Base-by-base conservation (phyloP, 2,113 vertebrate species). In the Varanus komodoensis region DNA sequence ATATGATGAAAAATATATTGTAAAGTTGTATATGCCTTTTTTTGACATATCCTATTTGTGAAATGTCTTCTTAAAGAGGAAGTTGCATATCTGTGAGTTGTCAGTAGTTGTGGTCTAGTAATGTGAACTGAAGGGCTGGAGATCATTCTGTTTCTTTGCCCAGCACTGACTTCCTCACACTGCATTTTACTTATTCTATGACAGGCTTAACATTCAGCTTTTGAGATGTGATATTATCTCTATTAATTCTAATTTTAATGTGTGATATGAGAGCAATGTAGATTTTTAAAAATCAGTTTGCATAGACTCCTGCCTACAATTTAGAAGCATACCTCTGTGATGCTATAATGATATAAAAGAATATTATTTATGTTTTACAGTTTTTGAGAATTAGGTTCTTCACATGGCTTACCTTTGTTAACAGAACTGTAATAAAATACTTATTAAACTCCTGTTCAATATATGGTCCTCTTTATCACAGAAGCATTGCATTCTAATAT, bases 11-110 rank as follows among this genome's bases (percentile, higher is more conserved):
- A n/a, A 68, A 32, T 87, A 52, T 69, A 88, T 54, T 89, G 34
- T 29, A 91, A n/a, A 84, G 14, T 75, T 32, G 0, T 82, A 79
- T 8, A 3, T n/a, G 14, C 0, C 87, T 75, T 68, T 34, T 82
- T 88, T 74, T n/a, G 83, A 0, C 15, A 85, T 44, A 6, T 74
- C 8, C 61, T 61, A 15, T 80, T 77, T 77, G n/a, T 48, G 52
- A 50, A 83, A 29, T 0, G 4, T 9, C 83, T 88, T 61, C 87
- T 78, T 79, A 85, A 67, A 89, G 87, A 82, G 83, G 91, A 91
- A 92, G 34, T 54, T 92, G 44, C 52, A 74, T 27, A 12, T 48
- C 74, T 1, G 54, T 81, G n/a, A 21, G 9, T 91, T 73, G 78
- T 34, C 32, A 27, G 21, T 21, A 34, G 34, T 1, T 86, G 88